Evolutionary conservation across 2,888 invertebrate species (phyloP), one percentile per base, ranked within the genome.

Genomic region (Melolontha melolontha): DNA sequence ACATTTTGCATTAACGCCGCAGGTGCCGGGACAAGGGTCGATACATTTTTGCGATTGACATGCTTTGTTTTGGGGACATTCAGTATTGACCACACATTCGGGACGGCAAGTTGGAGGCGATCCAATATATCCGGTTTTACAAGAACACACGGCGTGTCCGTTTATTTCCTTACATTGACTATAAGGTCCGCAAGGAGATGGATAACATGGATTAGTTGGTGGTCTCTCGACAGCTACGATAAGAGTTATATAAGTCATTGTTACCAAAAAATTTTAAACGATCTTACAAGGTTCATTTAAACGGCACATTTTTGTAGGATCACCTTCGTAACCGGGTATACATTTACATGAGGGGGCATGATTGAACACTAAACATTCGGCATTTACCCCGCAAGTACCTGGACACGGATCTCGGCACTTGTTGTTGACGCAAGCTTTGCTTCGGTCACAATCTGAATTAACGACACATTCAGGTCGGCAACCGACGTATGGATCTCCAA

Each of bases 401-500:
- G 83, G 84, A 71, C 89, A 89, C 73, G 87, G 86, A 78, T 89
- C 86, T 51, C 85, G 78, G 74, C 91, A 91, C 77, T 88, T 87
- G 76, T 90, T 89, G 80, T 90, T 91, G 65, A 87, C 86, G 75
- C 92, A 92, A 17, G 91, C 89, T 75, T 86, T 86, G 63, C 86
- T 87, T 66, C 85, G 83, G 51, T 86, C 81, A 76, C 92, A 92
- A 75, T 91, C 91, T 1, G 89, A 85, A 78, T 89, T 90, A 57
- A 87, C 85, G 11, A 88, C 85, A 79, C 91, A 91, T 81, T 91
- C 91, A 1, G 91, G 90, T 70, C 90, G 84, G 79, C 92, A 91
- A 67, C 88, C 87, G 29, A 86, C 86, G 75, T 88, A 88, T 34
- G 91, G 91, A 78, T 89, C 87, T 41, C 91, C 91, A 64, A 86